Percentiles rank a stretch among this genome's conserved stretches.
Evolutionary conservation across 2,888 invertebrate species (phyloP).

Genomic region (Venustoraphidia nigricollis): DNA sequence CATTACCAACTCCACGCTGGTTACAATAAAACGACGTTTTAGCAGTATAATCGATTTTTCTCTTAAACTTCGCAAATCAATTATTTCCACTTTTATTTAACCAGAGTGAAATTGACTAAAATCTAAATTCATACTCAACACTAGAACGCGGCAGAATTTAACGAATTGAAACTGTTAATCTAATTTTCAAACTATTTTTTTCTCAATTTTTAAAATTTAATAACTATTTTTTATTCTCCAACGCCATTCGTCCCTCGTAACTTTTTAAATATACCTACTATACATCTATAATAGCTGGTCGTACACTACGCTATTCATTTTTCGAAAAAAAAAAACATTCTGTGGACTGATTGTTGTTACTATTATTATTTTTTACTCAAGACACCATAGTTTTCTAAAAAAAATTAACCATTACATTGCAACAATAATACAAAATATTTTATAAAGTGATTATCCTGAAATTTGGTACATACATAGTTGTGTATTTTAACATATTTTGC

Average conservation of each 20-base stretch:
- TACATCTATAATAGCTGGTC: neutral
- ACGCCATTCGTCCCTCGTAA: too few species aligned
- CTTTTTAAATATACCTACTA: neutral
- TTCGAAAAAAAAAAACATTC: neutral
- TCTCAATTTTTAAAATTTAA: conserved; percentile 9
- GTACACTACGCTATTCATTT: neutral
- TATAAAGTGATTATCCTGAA: too few species aligned
- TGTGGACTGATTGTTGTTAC: neutral
- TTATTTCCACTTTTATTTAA: conserved; percentile 6
- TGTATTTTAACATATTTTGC: too few species aligned
- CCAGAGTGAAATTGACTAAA: too few species aligned
- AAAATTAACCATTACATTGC: too few species aligned
- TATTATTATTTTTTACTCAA: neutral
- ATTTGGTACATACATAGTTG: too few species aligned
- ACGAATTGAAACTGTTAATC: conserved; percentile 10
- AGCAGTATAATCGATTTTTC: conserved; percentile 12
- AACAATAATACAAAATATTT: too few species aligned
- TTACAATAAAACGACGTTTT: conserved; percentile 10
- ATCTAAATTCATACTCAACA: too few species aligned
- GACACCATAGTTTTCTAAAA: too few species aligned
- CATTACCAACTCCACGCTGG: conserved; percentile 7
- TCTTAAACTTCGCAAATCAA: conserved; percentile 12
- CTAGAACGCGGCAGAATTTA: neutral
- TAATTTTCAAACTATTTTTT: conserved; percentile 13
- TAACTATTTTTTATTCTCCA: conserved; percentile 10